These are phyloP conservation scores for Craseonycteris thonglongyai DNA, from an alignment of 2,113 vertebrate species.

Conservation along the genomic window DNA sequence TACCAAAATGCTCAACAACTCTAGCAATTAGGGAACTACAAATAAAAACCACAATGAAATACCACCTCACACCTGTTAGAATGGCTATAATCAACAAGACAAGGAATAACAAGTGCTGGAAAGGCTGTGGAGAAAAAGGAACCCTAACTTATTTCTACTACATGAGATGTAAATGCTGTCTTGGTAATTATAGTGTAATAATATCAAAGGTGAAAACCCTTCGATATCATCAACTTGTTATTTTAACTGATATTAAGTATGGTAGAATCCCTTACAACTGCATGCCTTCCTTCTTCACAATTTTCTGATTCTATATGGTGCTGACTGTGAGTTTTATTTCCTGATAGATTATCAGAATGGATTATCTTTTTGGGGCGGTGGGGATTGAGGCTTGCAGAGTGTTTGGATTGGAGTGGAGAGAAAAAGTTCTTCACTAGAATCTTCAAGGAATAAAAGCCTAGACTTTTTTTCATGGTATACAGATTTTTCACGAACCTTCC, in stretches of 20 bases:
- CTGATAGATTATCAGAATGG: neutral
- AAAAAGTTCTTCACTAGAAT: neutral
- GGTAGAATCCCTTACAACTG: neutral
- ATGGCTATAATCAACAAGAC: no score
- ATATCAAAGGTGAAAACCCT: neutral
- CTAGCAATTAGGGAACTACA: no score
- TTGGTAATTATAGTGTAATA: neutral
- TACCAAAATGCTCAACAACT: no score
- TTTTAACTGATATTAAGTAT: neutral
- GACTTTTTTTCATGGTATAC: neutral
- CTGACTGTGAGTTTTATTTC: neutral
- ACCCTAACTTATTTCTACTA: neutral
- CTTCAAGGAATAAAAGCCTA: neutral
- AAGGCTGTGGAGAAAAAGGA: no score
- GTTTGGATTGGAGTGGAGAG: neutral
- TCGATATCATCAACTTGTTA: neutral
- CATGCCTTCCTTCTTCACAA: neutral
- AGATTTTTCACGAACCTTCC: neutral
- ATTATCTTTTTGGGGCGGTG: neutral
- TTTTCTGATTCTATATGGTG: neutral
- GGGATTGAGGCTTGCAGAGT: neutral
- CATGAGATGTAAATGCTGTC: neutral
- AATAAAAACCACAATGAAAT: no score
- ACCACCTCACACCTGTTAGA: no score
- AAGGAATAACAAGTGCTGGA: no score